These are phyloP conservation scores for Pterophyllum scalare DNA, from an alignment of 2,113 vertebrate genomes.

Conservation along the genomic window DNA sequence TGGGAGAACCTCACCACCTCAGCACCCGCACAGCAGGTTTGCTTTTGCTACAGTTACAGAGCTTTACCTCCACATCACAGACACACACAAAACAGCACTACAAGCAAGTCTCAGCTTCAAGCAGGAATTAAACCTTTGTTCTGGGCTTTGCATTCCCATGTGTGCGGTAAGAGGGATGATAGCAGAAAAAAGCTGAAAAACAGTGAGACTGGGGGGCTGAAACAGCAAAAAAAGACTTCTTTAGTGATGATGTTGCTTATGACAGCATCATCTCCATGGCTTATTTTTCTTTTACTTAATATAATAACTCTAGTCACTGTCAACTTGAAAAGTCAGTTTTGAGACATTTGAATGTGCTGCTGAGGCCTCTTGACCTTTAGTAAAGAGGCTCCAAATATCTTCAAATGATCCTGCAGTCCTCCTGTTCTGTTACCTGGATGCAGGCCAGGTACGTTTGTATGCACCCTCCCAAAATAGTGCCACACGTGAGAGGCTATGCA, in stretches of 20 bases:
- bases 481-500: conserved; percentile 37
- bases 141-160: background rate
- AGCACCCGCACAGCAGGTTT: background rate
- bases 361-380: conserved; percentile 24
- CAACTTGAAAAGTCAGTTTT: background rate
- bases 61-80: background rate
- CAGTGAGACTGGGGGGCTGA: background rate
- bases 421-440: conserved; percentile 49
- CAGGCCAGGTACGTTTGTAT: conserved; percentile 54
- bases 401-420: conserved; percentile 6
- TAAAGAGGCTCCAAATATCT: conserved; percentile 5
- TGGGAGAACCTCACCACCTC: background rate
- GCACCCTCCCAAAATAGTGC: conserved; percentile 59
- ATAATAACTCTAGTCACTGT: no score
- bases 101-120: background rate
- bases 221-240: background rate
- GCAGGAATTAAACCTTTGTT: background rate
- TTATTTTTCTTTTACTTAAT: background rate
- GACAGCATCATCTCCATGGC: background rate
- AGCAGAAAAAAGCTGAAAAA: background rate
- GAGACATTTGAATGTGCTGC: background rate
- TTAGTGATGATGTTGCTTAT: background rate
- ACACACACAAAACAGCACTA: background rate
- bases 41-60: background rate
- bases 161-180: background rate